Evolutionary conservation across 2,113 vertebrate species (phyloP).

Genomic region (Chaetodon trifascialis): DNA sequence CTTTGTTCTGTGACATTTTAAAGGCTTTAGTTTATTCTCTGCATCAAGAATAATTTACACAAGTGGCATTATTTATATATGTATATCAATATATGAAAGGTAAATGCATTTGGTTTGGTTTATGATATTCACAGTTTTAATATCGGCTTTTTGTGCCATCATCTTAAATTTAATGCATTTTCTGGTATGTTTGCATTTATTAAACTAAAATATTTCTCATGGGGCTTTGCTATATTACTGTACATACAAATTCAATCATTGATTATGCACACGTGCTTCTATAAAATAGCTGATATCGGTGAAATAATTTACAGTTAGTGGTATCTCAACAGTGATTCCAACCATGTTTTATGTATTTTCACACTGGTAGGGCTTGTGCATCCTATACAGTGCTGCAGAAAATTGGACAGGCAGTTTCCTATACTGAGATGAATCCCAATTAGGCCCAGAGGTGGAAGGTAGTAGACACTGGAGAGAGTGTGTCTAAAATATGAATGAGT

Average conservation of each 20-base stretch:
- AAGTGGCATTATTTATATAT: neutral
- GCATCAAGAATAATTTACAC: neutral
- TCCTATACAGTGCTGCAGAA: neutral
- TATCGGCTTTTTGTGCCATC: neutral
- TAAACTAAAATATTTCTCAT: neutral
- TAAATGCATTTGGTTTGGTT: neutral
- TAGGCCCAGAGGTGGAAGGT: constrained; percentile 18
- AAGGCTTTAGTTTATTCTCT: neutral
- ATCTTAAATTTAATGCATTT: neutral
- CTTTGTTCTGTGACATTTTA: neutral
- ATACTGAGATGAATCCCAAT: constrained; percentile 8
- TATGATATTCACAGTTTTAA: neutral
- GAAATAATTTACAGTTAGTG: constrained; percentile 4
- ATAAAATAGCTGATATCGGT: neutral
- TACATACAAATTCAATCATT: neutral
- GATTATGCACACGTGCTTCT: neutral
- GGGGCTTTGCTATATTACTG: neutral
- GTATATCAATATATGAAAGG: neutral
- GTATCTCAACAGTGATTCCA: neutral
- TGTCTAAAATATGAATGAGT: constrained; percentile 61
- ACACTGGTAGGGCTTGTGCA: constrained; percentile 13
- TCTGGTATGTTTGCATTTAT: neutral
- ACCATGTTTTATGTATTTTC: constrained; percentile 38
- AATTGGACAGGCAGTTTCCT: constrained; percentile 7
- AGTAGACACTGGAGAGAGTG: constrained; percentile 7